Percentiles rank a stretch among this genome's conserved stretches.
phyloP scores from a whole-genome alignment of 1,140 invertebrate species.

The Anthonomus grandis region DNA sequence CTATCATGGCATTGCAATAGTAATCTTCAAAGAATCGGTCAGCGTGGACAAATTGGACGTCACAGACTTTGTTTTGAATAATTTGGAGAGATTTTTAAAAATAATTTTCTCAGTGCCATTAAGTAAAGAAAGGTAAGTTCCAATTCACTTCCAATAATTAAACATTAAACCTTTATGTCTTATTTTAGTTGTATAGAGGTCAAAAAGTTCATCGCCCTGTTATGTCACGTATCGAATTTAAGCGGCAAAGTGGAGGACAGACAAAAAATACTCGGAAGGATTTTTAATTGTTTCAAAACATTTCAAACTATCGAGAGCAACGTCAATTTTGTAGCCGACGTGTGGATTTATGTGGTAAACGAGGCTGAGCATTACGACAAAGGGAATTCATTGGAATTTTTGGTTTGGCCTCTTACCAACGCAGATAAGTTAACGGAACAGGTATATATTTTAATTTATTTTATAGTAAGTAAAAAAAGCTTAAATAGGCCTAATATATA shows the following conservation, averaged over 20 bases:
- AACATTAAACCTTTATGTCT: too few relatives aligned
- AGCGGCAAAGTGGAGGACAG: too few relatives aligned
- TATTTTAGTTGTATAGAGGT: too few relatives aligned
- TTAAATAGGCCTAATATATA: too few relatives aligned
- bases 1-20: conserved; percentile 1
- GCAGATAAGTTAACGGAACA: conserved; percentile 15
- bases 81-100: conserved; percentile 7
- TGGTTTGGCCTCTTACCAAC: conserved; percentile 25
- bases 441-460: conserved; percentile 14
- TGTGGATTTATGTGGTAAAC: conserved; percentile 18
- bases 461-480: background rate
- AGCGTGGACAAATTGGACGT: background rate
- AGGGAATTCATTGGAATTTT: conserved; percentile 20
- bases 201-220: too few relatives aligned
- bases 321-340: conserved; percentile 13
- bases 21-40: conserved; percentile 14
- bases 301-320: conserved; percentile 11
- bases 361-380: conserved; percentile 8
- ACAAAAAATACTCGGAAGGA: background rate
- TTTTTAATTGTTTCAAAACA: background rate
- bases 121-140: conserved; percentile 12
- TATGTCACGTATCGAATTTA: too few relatives aligned
- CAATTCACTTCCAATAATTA: too few relatives aligned
- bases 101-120: conserved; percentile 24
- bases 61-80: background rate